A percentile compares a stretch with the other conserved stretches of the same genome.
phyloP scores from a whole-genome alignment of 2,797 vertebrate species.

The Catamblyrhynchus diadema region DNA sequence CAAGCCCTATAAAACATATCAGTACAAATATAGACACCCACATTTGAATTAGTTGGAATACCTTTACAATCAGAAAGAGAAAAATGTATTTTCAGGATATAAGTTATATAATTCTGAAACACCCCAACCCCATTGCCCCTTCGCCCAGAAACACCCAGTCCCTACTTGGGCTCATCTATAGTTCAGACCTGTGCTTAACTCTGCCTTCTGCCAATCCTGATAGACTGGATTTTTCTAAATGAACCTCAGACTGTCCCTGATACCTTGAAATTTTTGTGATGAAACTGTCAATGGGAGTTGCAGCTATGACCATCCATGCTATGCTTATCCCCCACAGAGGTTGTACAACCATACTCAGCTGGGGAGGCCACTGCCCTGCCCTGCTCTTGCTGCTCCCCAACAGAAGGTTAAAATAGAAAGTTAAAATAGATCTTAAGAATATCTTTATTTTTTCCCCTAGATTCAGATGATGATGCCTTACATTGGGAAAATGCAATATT shows the following conservation, averaged over 20 bases:
- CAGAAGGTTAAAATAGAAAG: background rate
- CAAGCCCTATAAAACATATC: background rate
- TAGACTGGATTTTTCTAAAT: background rate
- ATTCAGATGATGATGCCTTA: background rate
- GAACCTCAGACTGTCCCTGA: background rate
- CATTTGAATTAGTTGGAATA: background rate
- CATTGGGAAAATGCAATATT: background rate
- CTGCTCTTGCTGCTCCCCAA: background rate
- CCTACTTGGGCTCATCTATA: background rate
- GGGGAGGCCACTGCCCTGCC: background rate
- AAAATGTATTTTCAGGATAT: background rate
- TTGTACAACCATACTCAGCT: background rate
- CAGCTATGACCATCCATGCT: background rate
- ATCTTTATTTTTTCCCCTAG: rapidly evolving
- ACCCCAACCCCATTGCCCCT: background rate
- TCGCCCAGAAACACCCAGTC: background rate
- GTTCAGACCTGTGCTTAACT: background rate
- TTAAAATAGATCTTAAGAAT: background rate
- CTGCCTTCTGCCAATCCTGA: background rate
- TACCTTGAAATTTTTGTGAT: background rate
- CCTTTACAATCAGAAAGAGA: background rate
- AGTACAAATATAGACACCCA: background rate
- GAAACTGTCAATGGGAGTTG: background rate
- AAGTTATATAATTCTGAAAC: background rate
- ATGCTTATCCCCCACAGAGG: background rate